Percentiles rank a stretch among this genome's conserved stretches.
Conservation (phyloP, 2,888 invertebrate species). For the Nasonovia ribisnigri region DNA sequence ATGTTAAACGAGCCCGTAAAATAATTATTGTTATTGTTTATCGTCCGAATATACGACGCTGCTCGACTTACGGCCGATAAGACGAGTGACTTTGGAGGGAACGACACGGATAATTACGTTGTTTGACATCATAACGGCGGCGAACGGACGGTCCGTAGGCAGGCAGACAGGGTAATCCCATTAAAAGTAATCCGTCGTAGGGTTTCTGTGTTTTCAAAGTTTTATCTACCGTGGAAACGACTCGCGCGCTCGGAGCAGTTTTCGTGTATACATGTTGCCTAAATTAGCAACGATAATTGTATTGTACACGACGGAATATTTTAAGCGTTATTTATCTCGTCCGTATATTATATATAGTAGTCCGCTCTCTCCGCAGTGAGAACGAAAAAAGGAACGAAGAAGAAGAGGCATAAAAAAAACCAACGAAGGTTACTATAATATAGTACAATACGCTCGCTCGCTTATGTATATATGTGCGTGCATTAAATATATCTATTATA, state of each 20-base stretch:
- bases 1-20: not conserved
- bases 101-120: conserved; percentile 51
- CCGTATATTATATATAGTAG: not conserved
- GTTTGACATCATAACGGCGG: conserved; percentile 5
- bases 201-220: conserved; percentile 47
- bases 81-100: not conserved
- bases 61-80: not conserved
- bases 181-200: conserved; percentile 36
- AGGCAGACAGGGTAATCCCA: conserved; percentile 26
- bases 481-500: not conserved
- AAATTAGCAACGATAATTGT: conserved; percentile 54
- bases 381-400: not conserved
- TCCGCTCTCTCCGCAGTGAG: not conserved
- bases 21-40: conserved; percentile 7
- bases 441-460: not conserved
- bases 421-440: conserved; percentile 14
- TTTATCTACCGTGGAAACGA: conserved; percentile 59
- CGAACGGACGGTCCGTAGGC: not conserved
- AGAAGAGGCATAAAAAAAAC: not conserved
- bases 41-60: not conserved
- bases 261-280: not conserved
- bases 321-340: conserved; percentile 43
- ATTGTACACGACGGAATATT: conserved; percentile 36
- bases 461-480: not conserved
- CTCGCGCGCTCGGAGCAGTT: not conserved